Percentiles rank a stretch among this genome's conserved stretches.
These are phyloP conservation scores for Darevskia nairensis DNA, from an alignment of 2,797 vertebrate genomes.

Conservation along the genomic window DNA sequence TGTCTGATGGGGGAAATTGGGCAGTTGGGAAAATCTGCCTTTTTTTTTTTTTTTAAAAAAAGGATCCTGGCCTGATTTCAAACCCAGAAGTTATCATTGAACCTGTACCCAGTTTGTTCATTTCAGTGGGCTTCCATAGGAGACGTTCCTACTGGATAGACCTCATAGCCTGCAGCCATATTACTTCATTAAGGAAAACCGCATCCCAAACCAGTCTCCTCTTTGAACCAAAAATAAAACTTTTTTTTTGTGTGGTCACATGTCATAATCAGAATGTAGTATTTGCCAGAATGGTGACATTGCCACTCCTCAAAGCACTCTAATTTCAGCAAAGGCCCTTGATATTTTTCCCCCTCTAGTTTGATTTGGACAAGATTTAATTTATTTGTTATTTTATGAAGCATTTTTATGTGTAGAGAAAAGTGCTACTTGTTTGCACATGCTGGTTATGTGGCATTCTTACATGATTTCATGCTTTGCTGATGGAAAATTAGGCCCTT, in stretches of 20 bases:
- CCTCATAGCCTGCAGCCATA: constrained; percentile 29
- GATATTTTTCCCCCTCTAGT: constrained; percentile 63
- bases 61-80: neutral
- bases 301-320: constrained; percentile 42
- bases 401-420: constrained; percentile 81
- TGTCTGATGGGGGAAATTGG: too few relatives aligned
- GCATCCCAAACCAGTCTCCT: constrained; percentile 32
- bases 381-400: constrained; percentile 88
- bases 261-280: constrained; percentile 49
- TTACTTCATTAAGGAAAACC: constrained; percentile 50
- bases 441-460: constrained; percentile 92
- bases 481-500: constrained; percentile 96
- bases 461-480: constrained; percentile 97
- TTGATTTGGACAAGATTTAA: constrained; percentile 83
- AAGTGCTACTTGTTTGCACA: constrained; percentile 87
- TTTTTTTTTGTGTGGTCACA: constrained; percentile 16
- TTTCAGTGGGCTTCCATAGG: neutral
- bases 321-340: constrained; percentile 68
- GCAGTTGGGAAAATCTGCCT: too few relatives aligned
- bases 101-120: neutral
- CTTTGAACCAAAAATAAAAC: constrained; percentile 54
- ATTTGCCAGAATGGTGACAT: constrained; percentile 55
- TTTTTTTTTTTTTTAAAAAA: too few relatives aligned
- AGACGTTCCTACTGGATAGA: neutral
- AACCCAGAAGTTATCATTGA: neutral